phyloP scores from a whole-genome alignment of 92 coral and sea anemone species.

The Isaurus tuberculatus region DNA sequence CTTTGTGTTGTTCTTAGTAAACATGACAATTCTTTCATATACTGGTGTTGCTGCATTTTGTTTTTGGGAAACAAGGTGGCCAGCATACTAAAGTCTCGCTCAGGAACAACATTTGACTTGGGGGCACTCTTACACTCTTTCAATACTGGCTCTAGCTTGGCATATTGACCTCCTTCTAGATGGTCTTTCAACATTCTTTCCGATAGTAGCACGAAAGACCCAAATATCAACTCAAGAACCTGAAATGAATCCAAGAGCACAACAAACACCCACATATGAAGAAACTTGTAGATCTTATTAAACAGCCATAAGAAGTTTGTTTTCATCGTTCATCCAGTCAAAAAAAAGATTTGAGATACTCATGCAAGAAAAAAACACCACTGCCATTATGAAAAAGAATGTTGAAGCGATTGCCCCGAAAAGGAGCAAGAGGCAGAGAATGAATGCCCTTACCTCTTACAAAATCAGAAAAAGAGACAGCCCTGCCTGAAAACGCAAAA shows the following conservation, averaged over 20 bases:
- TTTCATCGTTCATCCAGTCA: slow-evolving; percentile 29
- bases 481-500: too few relatives aligned
- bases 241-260: slow-evolving; percentile 19
- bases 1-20: too few relatives aligned
- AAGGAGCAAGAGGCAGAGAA: too few relatives aligned
- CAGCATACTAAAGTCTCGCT: slow-evolving; percentile 15
- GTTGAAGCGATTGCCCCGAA: too few relatives aligned
- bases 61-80: neutral
- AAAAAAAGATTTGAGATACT: too few relatives aligned
- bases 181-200: slow-evolving; percentile 45
- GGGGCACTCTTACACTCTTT: neutral
- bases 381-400: too few relatives aligned
- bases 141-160: neutral
- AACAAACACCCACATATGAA: too few relatives aligned
- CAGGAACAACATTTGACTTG: too few relatives aligned
- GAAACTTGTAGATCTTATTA: slow-evolving; percentile 29
- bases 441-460: too few relatives aligned
- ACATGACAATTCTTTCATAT: too few relatives aligned
- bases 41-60: slow-evolving; percentile 34
- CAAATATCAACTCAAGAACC: slow-evolving; percentile 38
- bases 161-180: slow-evolving; percentile 3
- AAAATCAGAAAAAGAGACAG: too few relatives aligned
- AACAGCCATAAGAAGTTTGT: neutral
- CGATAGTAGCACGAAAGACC: slow-evolving; percentile 27
- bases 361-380: too few relatives aligned